phyloP scores from a whole-genome alignment of 2,113 vertebrate species.

The Dascyllus trimaculatus region DNA sequence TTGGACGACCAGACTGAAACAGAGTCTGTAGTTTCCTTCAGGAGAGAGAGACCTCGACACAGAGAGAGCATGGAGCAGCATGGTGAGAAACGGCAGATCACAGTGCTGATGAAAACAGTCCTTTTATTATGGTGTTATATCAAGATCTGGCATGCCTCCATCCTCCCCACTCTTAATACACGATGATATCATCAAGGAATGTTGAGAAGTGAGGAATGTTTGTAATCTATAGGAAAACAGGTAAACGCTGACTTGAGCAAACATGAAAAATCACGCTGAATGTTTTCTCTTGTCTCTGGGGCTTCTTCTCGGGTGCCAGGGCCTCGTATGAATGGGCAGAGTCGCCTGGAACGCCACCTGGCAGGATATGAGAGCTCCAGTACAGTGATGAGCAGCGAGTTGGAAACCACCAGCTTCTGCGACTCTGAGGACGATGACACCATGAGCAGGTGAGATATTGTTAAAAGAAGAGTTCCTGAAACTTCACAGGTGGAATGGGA shows the following conservation, averaged over 20 bases:
- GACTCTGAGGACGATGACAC: slow-evolving; percentile 93
- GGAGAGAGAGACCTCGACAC: slow-evolving; percentile 89
- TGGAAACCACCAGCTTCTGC: slow-evolving; percentile 92
- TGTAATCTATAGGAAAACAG: not conserved
- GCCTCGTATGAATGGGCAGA: slow-evolving; percentile 85
- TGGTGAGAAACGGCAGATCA: slow-evolving; percentile 74
- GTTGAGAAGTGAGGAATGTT: slow-evolving; percentile 33
- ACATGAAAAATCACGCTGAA: slow-evolving; percentile 25
- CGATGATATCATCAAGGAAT: slow-evolving; percentile 53
- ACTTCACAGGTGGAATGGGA: too few relatives aligned
- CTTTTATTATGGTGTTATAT: slow-evolving; percentile 14
- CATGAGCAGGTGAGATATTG: slow-evolving; percentile 88
- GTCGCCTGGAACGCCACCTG: slow-evolving; percentile 88
- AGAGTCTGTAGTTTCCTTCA: slow-evolving; percentile 90
- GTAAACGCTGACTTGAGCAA: slow-evolving; percentile 38
- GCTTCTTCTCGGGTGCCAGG: slow-evolving; percentile 43
- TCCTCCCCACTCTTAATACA: slow-evolving; percentile 12
- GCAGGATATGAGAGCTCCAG: slow-evolving; percentile 91
- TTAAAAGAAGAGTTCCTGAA: not conserved
- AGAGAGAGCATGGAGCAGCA: slow-evolving; percentile 89
- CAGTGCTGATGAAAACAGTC: not conserved
- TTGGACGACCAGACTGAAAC: slow-evolving; percentile 92
- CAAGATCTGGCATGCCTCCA: slow-evolving; percentile 51
- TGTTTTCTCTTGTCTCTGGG: not conserved
- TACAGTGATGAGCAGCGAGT: slow-evolving; percentile 92